These are phyloP conservation scores for Sphaerophoria taeniata DNA, from an alignment of 2,888 invertebrate genomes.

Conservation along the genomic window DNA sequence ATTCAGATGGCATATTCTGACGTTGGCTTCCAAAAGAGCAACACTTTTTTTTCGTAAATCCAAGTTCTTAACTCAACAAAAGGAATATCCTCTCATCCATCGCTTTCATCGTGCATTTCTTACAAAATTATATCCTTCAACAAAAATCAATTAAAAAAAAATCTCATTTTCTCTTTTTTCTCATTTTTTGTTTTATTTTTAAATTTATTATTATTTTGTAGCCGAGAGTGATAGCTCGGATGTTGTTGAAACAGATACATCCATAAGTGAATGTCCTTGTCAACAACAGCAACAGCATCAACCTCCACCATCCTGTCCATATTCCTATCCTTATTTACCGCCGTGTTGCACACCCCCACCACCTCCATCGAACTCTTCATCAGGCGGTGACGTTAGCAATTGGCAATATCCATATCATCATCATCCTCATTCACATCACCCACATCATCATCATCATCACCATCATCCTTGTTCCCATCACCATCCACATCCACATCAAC, in stretches of 20 bases:
- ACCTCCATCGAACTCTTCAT: slow-evolving; percentile 58
- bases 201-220: slow-evolving; percentile 76
- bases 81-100: slow-evolving; percentile 25
- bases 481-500: slow-evolving; percentile 76
- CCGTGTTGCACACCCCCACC: slow-evolving; percentile 78
- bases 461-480: slow-evolving; percentile 79
- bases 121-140: slow-evolving; percentile 26
- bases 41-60: slow-evolving; percentile 10
- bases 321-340: slow-evolving; percentile 79
- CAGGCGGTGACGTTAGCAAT: slow-evolving; percentile 69
- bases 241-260: slow-evolving; percentile 78
- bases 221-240: slow-evolving; percentile 82
- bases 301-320: slow-evolving; percentile 77
- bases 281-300: slow-evolving; percentile 57
- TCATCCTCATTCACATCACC: slow-evolving; percentile 30
- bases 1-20: slow-evolving; percentile 72
- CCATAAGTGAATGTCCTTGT: slow-evolving; percentile 74
- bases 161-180: slow-evolving; percentile 68
- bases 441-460: slow-evolving; percentile 29
- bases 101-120: slow-evolving; percentile 51
- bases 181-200: slow-evolving; percentile 26
- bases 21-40: slow-evolving; percentile 54
- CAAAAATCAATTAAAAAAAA: slow-evolving; percentile 42
- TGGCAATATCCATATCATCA: slow-evolving; percentile 74
- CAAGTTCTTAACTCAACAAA: background rate